These are phyloP conservation scores for Nomada flava DNA, from an alignment of 2,888 invertebrate genomes.

Conservation along the genomic window DNA sequence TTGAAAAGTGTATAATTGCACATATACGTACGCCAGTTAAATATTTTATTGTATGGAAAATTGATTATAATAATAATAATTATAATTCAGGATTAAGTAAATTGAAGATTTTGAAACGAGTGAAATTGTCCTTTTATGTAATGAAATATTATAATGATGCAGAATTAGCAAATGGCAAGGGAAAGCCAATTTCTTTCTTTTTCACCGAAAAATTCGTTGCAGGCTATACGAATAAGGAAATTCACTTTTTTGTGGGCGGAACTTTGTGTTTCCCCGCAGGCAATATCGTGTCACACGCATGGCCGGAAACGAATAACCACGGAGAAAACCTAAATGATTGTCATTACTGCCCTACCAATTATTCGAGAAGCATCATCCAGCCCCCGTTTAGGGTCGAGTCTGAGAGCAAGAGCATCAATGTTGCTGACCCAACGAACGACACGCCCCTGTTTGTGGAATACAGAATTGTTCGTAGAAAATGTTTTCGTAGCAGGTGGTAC, in stretches of 20 bases:
- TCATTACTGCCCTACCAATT: slow-evolving; percentile 64
- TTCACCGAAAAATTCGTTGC: background rate
- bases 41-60: too few species aligned
- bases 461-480: slow-evolving; percentile 33
- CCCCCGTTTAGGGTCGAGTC: slow-evolving; percentile 41
- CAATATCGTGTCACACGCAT: slow-evolving; percentile 44
- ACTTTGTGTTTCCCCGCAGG: slow-evolving; percentile 40
- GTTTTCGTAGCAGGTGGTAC: slow-evolving; percentile 42
- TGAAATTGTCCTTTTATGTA: too few species aligned
- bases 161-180: background rate
- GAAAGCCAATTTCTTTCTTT: too few species aligned
- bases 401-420: slow-evolving; percentile 48
- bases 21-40: too few species aligned
- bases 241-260: background rate
- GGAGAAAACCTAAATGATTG: slow-evolving; percentile 56
- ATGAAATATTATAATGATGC: background rate
- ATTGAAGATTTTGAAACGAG: too few species aligned
- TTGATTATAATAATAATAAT: too few species aligned
- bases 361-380: slow-evolving; percentile 53
- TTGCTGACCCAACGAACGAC: slow-evolving; percentile 57
- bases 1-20: too few species aligned
- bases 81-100: too few species aligned
- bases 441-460: slow-evolving; percentile 54
- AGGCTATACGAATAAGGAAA: background rate
- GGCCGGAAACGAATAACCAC: slow-evolving; percentile 49